These are phyloP conservation scores for Suncus etruscus DNA, from an alignment of 2,113 vertebrate species.

Conservation along the genomic window DNA sequence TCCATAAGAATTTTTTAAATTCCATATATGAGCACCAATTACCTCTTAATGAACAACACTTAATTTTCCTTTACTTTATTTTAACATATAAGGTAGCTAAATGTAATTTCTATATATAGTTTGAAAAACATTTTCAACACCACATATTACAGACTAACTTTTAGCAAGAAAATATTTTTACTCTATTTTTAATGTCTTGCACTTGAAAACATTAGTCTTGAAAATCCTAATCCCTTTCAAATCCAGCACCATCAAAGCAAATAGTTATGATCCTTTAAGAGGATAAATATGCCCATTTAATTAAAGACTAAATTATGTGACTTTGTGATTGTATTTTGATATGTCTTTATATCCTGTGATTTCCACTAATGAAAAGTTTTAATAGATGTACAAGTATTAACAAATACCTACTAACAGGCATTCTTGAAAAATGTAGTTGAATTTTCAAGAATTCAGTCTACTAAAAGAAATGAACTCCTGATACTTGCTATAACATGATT, in stretches of 20 bases:
- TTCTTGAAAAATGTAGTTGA: constrained; percentile 42
- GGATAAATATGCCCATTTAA: constrained; percentile 75
- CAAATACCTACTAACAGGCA: constrained; percentile 58
- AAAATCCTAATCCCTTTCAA: constrained; percentile 74
- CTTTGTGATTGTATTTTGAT: constrained; percentile 62
- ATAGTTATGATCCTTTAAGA: constrained; percentile 69
- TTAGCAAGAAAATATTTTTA: constrained; percentile 61
- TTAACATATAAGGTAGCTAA: constrained; percentile 41
- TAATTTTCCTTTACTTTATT: constrained; percentile 46
- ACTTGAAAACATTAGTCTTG: constrained; percentile 65
- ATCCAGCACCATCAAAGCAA: constrained; percentile 69
- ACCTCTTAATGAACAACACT: constrained; percentile 39
- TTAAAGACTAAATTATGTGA: constrained; percentile 72
- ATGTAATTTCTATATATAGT: constrained; percentile 43
- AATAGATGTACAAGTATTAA: constrained; percentile 51
- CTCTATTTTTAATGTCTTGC: constrained; percentile 43
- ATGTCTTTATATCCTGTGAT: constrained; percentile 43
- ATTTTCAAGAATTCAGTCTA: constrained; percentile 43
- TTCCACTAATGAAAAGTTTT: constrained; percentile 64
- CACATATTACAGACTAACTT: constrained; percentile 1
- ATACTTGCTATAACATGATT: background rate
- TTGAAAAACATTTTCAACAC: constrained; percentile 56
- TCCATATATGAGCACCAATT: constrained; percentile 28
- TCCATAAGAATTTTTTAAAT: constrained; percentile 52
- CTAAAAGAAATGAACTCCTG: constrained; percentile 26